A percentile compares a stretch with the other conserved stretches of the same genome.
Evolutionary conservation across 2,888 invertebrate genomes (phyloP).

Genomic region (Stomorhina lunata): DNA sequence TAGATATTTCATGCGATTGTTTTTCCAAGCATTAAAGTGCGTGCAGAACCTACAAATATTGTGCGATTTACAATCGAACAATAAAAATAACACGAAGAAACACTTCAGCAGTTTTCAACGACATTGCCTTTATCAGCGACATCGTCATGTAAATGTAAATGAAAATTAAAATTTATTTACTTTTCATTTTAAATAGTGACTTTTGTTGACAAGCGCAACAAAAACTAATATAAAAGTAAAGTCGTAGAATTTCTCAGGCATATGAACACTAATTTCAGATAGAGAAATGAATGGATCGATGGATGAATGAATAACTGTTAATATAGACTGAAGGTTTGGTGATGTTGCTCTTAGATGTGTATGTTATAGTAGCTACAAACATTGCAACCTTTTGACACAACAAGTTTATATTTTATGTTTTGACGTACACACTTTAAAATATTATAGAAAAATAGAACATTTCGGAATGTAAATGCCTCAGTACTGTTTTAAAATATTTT

Average conservation of each 20-base stretch:
- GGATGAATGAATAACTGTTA: not conserved
- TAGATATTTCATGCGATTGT: slow-evolving; percentile 2
- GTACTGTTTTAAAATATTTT: too few relatives aligned
- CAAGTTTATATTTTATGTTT: too few relatives aligned
- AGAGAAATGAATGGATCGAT: slow-evolving; percentile 6
- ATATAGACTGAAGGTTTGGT: slow-evolving; percentile 6
- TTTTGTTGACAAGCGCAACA: slow-evolving; percentile 1
- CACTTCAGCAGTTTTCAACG: not conserved
- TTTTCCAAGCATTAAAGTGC: slow-evolving; percentile 22
- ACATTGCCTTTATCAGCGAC: not conserved
- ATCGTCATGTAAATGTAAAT: slow-evolving; percentile 50
- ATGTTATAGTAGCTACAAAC: too few relatives aligned
- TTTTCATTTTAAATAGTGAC: slow-evolving; percentile 45
- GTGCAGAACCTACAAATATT: not conserved
- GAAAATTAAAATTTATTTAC: slow-evolving; percentile 64
- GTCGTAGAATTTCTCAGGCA: slow-evolving; percentile 21
- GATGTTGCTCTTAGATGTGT: too few relatives aligned
- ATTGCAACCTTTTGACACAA: too few relatives aligned
- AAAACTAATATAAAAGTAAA: not conserved
- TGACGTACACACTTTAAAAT: too few relatives aligned
- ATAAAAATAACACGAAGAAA: not conserved
- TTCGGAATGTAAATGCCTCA: too few relatives aligned
- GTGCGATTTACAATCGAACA: not conserved
- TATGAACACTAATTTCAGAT: slow-evolving; percentile 32
- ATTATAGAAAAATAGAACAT: too few relatives aligned